Evolutionary conservation across 2,797 vertebrate species (phyloP).

Genomic region (Acanthiza pusilla): DNA sequence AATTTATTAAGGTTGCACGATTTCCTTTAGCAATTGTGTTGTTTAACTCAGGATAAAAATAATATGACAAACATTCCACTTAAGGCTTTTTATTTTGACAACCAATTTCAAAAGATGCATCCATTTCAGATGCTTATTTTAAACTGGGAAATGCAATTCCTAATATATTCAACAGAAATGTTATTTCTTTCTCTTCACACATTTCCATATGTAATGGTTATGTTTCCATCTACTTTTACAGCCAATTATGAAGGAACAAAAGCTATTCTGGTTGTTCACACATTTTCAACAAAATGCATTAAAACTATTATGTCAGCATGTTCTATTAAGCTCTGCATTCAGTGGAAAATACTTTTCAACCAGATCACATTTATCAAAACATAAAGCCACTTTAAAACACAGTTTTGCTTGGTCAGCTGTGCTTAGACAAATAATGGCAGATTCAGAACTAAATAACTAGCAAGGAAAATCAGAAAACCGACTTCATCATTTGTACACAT

Average conservation of each 20-base stretch:
- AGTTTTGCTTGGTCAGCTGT: constrained; percentile 87
- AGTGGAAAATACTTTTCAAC: constrained; percentile 86
- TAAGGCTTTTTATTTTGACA: constrained; percentile 80
- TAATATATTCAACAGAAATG: constrained; percentile 85
- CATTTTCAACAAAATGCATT: constrained; percentile 88
- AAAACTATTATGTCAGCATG: constrained; percentile 87
- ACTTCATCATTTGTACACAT: constrained; percentile 76
- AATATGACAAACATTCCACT: constrained; percentile 78
- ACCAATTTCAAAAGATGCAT: constrained; percentile 79
- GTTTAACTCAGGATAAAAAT: constrained; percentile 74
- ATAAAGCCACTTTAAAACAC: constrained; percentile 88
- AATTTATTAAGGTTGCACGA: constrained; percentile 62
- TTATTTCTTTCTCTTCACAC: constrained; percentile 80
- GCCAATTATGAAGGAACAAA: constrained; percentile 87
- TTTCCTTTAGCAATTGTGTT: constrained; percentile 25
- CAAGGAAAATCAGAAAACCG: constrained; percentile 79
- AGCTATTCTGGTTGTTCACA: constrained; percentile 88
- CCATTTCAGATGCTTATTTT: constrained; percentile 80
- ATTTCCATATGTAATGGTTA: constrained; percentile 88
- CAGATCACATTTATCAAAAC: constrained; percentile 88
- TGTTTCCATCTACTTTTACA: constrained; percentile 86
- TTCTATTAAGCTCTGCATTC: constrained; percentile 86
- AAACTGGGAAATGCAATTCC: constrained; percentile 78
- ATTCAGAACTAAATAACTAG: constrained; percentile 84
- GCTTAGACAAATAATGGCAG: constrained; percentile 86